These are phyloP conservation scores for Amphipyra berbera DNA, from an alignment of 2,888 invertebrate genomes.

Conservation along the genomic window DNA sequence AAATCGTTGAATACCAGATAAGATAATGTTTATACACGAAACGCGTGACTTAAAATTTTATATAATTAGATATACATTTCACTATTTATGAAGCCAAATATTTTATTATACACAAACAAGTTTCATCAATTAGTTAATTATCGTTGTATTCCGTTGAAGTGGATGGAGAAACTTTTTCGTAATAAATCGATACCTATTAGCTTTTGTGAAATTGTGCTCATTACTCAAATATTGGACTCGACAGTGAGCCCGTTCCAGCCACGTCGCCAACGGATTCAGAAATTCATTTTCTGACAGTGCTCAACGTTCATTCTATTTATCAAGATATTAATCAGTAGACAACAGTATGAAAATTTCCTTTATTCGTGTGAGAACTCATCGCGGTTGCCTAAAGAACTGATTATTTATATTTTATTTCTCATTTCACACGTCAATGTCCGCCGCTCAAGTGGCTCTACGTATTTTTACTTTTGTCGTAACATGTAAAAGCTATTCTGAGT, in stretches of 20 bases:
- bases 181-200: conserved; percentile 25
- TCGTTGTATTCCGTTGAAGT: conserved; percentile 18
- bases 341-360: conserved; percentile 17
- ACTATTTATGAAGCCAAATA: conserved; percentile 51
- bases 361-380: conserved; percentile 24
- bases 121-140: conserved; percentile 25
- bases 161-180: conserved; percentile 22
- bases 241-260: conserved; percentile 8
- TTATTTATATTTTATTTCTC: conserved; percentile 34
- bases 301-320: conserved; percentile 28
- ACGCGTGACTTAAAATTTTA: conserved; percentile 50
- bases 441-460: conserved; percentile 41
- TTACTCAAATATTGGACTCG: conserved; percentile 35
- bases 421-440: conserved; percentile 43
- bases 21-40: conserved; percentile 52
- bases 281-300: conserved; percentile 23
- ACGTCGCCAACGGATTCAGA: conserved; percentile 8
- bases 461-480: conserved; percentile 52
- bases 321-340: conserved; percentile 38
- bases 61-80: conserved; percentile 52
- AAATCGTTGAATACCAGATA: conserved; percentile 56
- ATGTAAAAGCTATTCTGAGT: conserved; percentile 59
- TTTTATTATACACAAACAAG: conserved; percentile 50
- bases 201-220: conserved; percentile 29
- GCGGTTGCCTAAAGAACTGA: conserved; percentile 10